Base-by-base conservation (phyloP, 37 sponge, comb jelly and placozoan species). In the Oopsacas minuta region DNA sequence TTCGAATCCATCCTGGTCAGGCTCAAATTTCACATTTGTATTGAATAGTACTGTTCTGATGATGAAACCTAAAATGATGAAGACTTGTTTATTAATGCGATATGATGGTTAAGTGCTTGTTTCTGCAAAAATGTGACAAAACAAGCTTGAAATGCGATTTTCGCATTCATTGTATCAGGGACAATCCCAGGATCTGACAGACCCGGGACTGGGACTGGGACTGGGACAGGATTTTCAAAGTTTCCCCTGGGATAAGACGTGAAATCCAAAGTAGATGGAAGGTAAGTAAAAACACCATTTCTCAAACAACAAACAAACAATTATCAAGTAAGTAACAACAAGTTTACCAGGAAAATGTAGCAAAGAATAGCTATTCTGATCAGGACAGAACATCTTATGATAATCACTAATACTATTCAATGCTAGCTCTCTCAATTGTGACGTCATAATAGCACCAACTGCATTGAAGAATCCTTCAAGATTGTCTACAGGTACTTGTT, bases 391-490 rank as follows among this genome's bases (percentile, higher is more conserved):
- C 39, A 94, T 52, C 0, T 91, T 83, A 23, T 53, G 86, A 82
- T 91, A 94, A 81, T 90, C 89, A 0, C 7, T 23, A 15, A 97
- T 91, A 39, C 89, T 88, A 84, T 90, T 84, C 37, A 93, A 84
- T 0, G 90, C 89, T 37, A 97, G 86, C 46, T 92, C 90, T 61
- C 93, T 82, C 39, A 97, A 88, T 25, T 90, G 90, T 35, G 87
- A 87, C 83, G 91, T 85, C 99, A 97, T 97, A 53, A 97, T 51
- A 34, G 89, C 92, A 37, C 88, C 85, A 35, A 84, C 91, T 38
- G 89, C 81, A 39, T 93, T 86, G 86, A 97, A 94, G 92, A 94
- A 90, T 8, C 52, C 81, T 36, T 94, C 94, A 39, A 97, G 85
- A 23, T 90, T 83, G 69, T 90, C 39, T 22, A 89, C 85, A 36